phyloP scores from a whole-genome alignment of 2,797 vertebrate genomes.

The Paratrypauchen microcephalus region DNA sequence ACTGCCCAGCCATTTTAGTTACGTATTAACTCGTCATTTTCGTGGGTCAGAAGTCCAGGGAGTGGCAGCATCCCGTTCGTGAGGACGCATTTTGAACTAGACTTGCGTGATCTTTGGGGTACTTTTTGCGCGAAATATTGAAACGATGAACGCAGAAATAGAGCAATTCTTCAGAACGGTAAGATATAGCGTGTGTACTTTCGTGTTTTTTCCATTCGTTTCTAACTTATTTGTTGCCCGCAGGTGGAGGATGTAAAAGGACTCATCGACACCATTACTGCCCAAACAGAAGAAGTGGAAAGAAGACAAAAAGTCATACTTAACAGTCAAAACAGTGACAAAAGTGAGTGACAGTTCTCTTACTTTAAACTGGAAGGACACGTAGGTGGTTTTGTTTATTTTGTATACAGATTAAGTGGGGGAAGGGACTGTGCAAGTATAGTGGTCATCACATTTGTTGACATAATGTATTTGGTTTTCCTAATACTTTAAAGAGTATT shows the following conservation, averaged over 20 bases:
- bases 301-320: conserved; percentile 83
- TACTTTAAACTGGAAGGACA: neutral
- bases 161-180: conserved; percentile 88
- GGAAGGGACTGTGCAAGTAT: neutral
- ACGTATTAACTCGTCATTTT: no score
- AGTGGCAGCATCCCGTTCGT: conserved; percentile 8
- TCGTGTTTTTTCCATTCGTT: neutral
- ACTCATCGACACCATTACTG: conserved; percentile 78
- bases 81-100: neutral
- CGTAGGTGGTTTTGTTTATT: neutral
- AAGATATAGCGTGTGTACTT: neutral
- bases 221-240: neutral
- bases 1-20: neutral
- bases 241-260: conserved; percentile 86
- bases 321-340: conserved; percentile 80
- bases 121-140: neutral
- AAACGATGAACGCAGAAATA: conserved; percentile 70
- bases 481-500: neutral
- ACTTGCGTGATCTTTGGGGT: neutral
- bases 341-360: conserved; percentile 62
- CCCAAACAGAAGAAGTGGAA: conserved; percentile 82
- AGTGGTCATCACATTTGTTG: neutral
- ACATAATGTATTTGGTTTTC: no score
- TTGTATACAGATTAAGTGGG: neutral
- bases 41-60: neutral